phyloP scores from a whole-genome alignment of 2,113 vertebrate species.

The Pseudorectes ferrugineus region DNA sequence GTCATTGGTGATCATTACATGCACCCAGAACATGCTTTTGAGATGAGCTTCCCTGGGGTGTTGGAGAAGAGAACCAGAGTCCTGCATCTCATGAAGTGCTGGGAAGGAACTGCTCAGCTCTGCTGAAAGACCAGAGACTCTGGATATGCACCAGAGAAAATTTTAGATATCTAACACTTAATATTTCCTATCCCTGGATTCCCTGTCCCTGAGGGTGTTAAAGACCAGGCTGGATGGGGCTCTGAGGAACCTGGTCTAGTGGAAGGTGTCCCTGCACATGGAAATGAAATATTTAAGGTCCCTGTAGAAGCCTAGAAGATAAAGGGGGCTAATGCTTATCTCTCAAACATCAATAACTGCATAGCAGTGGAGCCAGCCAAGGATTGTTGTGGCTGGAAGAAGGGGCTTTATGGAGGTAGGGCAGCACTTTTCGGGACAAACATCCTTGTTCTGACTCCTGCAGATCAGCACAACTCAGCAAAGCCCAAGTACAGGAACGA shows the following conservation, averaged over 20 bases:
- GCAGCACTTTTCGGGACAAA: neutral
- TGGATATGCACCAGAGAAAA: neutral
- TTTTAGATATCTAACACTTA: neutral
- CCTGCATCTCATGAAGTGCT: neutral
- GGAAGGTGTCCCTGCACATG: neutral
- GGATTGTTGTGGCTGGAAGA: neutral
- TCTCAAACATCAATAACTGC: neutral
- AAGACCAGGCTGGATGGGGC: neutral
- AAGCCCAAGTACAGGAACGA: neutral
- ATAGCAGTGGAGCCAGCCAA: neutral
- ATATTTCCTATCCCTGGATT: neutral
- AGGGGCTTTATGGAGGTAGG: neutral
- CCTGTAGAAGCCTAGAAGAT: neutral
- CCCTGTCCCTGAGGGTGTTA: neutral
- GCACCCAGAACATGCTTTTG: neutral
- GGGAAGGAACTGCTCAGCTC: neutral
- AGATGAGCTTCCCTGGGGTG: neutral
- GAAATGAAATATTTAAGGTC: neutral
- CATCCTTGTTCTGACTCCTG: neutral
- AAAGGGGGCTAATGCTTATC: neutral
- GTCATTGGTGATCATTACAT: neutral
- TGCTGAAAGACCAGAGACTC: neutral
- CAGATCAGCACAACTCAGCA: neutral
- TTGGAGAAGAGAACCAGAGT: neutral
- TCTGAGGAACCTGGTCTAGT: neutral